A percentile compares a stretch with the other conserved stretches of the same genome.
phyloP scores from a whole-genome alignment of 2,797 vertebrate species.

The Epinephelus coioides region DNA sequence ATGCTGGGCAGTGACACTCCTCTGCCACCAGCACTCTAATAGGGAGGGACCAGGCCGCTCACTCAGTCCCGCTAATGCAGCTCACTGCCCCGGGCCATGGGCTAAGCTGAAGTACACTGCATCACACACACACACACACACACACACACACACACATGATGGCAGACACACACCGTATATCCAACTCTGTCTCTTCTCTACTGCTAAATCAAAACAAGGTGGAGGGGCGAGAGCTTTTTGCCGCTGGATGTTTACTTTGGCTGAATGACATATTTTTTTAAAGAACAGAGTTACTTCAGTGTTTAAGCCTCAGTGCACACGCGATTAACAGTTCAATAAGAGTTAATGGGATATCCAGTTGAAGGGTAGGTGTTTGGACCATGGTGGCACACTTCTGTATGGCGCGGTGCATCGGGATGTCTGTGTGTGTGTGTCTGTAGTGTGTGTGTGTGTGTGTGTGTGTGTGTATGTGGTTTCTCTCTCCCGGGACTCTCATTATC shows the following conservation, averaged over 20 bases:
- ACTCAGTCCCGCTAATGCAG: conserved; percentile 83
- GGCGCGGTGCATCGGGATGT: conserved; percentile 50
- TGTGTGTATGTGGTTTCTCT: conserved; percentile 65
- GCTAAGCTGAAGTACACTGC: conserved; percentile 77
- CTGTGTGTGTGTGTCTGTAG: conserved; percentile 33
- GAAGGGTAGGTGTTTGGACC: conserved; percentile 64
- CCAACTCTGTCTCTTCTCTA: conserved; percentile 52
- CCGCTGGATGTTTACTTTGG: conserved; percentile 50
- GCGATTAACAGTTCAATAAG: conserved; percentile 50
- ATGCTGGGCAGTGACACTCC: conserved; percentile 79
- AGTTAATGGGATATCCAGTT: conserved; percentile 53
- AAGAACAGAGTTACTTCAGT: conserved; percentile 30
- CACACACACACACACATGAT: conserved; percentile 49
- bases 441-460: conserved; percentile 61
- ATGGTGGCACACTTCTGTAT: conserved; percentile 54
- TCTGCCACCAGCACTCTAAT: conserved; percentile 88
- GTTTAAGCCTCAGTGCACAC: conserved; percentile 34
- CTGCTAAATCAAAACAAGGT: conserved; percentile 65
- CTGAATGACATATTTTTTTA: conserved; percentile 14
- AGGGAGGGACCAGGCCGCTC: conserved; percentile 83
- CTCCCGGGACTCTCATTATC: conserved; percentile 87
- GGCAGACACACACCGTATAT: conserved; percentile 53
- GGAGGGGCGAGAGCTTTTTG: conserved; percentile 17
- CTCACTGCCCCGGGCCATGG: conserved; percentile 84
- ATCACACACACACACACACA: conserved; percentile 50